A percentile compares a stretch with the other conserved stretches of the same genome.
These are phyloP conservation scores for Mythimna lalbum DNA, from an alignment of 2,888 invertebrate genomes.

Conservation along the genomic window DNA sequence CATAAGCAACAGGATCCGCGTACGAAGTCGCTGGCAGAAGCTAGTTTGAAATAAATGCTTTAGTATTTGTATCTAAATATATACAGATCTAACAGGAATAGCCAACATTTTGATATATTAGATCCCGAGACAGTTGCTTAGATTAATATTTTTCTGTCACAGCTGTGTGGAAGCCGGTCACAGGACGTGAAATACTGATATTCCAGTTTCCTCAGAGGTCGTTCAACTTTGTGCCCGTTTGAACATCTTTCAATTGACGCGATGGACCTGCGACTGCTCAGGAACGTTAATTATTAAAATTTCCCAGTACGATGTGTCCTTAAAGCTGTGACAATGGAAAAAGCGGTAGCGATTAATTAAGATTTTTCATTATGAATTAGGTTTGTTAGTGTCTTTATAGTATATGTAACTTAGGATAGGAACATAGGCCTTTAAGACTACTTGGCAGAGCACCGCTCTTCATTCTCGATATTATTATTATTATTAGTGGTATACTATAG, in stretches of 20 bases:
- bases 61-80: too few species aligned
- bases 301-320: conserved; percentile 28
- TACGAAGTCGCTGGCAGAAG: too few species aligned
- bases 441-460: too few species aligned
- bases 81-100: conserved; percentile 6
- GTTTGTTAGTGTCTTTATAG: neutral
- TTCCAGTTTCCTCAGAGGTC: conserved; percentile 29
- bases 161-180: conserved; percentile 15
- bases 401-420: neutral
- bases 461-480: too few species aligned
- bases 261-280: conserved; percentile 7
- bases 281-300: conserved; percentile 50
- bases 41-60: too few species aligned
- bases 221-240: conserved; percentile 47
- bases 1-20: too few species aligned
- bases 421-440: too few species aligned
- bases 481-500: too few species aligned
- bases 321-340: neutral
- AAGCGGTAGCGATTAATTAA: conserved; percentile 5
- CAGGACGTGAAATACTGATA: conserved; percentile 19
- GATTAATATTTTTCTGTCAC: conserved; percentile 38
- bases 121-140: conserved; percentile 26
- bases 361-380: neutral
- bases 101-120: conserved; percentile 40
- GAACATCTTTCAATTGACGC: conserved; percentile 25